Evolutionary conservation across 1,140 invertebrate genomes (phyloP).

Genomic region (Thrips palmi): DNA sequence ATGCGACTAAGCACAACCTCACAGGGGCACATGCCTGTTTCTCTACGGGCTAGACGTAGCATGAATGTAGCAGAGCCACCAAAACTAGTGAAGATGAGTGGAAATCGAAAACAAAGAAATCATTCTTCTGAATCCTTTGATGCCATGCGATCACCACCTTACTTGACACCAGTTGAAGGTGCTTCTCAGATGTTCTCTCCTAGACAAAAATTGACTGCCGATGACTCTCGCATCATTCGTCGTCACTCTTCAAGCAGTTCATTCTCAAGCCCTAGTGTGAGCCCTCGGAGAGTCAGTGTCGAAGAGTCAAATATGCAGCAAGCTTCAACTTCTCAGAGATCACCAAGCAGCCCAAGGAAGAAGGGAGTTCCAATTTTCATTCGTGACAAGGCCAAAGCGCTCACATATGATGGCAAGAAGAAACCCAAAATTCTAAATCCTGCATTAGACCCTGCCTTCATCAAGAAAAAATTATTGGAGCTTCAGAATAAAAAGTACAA

Average conservation of each 20-base stretch:
- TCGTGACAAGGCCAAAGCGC: conserved; percentile 1
- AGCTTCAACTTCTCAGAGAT: not conserved
- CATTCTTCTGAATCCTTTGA: conserved; percentile 16
- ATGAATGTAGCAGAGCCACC: conserved; percentile 2
- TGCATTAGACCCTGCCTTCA: too few relatives aligned
- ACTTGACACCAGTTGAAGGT: conserved; percentile 34
- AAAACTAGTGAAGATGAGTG: conserved; percentile 6
- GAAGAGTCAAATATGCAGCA: not conserved
- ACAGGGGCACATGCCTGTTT: not conserved
- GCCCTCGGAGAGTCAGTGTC: conserved; percentile 23
- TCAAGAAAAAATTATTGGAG: too few relatives aligned
- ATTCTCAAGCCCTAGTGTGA: conserved; percentile 48
- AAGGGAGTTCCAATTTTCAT: too few relatives aligned
- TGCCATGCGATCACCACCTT: conserved; percentile 21
- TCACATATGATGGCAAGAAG: not conserved
- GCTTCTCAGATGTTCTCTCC: conserved; percentile 18
- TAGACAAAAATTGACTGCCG: conserved; percentile 35
- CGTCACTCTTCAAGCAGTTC: conserved; percentile 59
- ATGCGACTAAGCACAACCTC: conserved; percentile 23
- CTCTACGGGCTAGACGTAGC: conserved; percentile 2
- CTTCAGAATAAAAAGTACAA: too few relatives aligned
- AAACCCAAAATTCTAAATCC: conserved; percentile 9
- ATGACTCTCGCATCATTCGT: conserved; percentile 59
- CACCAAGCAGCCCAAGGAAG: not conserved
- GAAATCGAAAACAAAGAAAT: too few relatives aligned